Base-by-base conservation (phyloP, 1,140 invertebrate species). In the Wasmannia auropunctata region DNA sequence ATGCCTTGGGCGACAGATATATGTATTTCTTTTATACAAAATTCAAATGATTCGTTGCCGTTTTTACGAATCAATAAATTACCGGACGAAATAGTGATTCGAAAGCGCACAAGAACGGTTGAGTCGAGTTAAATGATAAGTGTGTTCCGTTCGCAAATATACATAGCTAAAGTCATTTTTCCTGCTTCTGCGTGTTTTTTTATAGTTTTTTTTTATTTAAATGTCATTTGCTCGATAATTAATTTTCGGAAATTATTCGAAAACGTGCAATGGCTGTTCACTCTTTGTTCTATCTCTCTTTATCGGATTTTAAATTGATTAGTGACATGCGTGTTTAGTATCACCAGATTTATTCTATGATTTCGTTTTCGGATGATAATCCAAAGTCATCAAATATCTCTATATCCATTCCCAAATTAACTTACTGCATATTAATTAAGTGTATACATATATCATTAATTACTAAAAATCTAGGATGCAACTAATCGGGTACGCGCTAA, bases 11-110 rank as follows among this genome's bases (percentile, higher is more conserved):
- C 54, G 51, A 72, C 67, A 31, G 67, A 72, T 46, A 49, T 70
- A 72, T 72, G 51, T 58, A 16, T 46, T n/a, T 74, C 67, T 62
- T 58, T 72, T 43, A 56, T n/a, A 72, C 3, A 31, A 49, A 43
- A 43, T 70, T 22, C 65, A 3, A 54, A 81, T 70, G 65, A 81
- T 81, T 72, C 79, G 77, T 70, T 28, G 46, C 31, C 46, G 10
- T 70, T 81, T 81, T 72, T 72, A 72, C 22, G 11, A 72, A 74
- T 83, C 67, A 4, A 74, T 74, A 72, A 46, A 83, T 74, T 25
- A 46, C 8, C 11, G 51, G 25, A 40, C 4, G 8, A 56, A 51
- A 65, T 34, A 25, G 76, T 51, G 37, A 58, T 49, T 40, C 34
- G 10, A 81, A 40, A 40, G 5, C 25, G n/a, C 19, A n/a, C 31